Evolutionary conservation across 2,797 vertebrate species (phyloP).

Genomic region (Anniella stebbinsi): DNA sequence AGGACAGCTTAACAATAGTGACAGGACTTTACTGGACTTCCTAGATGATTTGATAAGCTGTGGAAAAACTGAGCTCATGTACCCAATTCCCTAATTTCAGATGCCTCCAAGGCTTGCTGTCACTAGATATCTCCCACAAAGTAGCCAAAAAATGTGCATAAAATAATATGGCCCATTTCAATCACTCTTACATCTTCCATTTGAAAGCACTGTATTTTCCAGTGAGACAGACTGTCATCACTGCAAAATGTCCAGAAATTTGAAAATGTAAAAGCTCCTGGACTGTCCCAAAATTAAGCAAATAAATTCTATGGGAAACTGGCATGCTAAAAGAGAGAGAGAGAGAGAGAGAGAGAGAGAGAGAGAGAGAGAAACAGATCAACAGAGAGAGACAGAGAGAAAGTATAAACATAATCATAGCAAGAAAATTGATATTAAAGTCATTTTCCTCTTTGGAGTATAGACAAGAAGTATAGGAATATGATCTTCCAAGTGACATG

Average conservation of each 20-base stretch:
- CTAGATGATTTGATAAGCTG: constrained; percentile 25
- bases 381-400: too few species aligned
- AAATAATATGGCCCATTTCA: neutral
- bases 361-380: too few species aligned
- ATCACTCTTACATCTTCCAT: neutral
- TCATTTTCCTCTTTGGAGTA: neutral
- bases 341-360: too few species aligned
- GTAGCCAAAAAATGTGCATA: neutral
- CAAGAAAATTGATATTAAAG: neutral
- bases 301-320: constrained; percentile 8
- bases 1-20: neutral
- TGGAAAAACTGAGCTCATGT: neutral
- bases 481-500: constrained; percentile 22
- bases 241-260: neutral
- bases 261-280: neutral
- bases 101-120: neutral
- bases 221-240: neutral
- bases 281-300: constrained; percentile 2
- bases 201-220: neutral
- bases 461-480: neutral
- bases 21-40: constrained; percentile 18
- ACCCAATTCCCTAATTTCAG: constrained; percentile 5
- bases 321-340: neutral
- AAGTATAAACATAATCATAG: neutral
- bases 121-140: neutral